A percentile compares a stretch with the other conserved stretches of the same genome.
Evolutionary conservation across 1,140 invertebrate species (phyloP).

Genomic region (Oppia nitens): DNA sequence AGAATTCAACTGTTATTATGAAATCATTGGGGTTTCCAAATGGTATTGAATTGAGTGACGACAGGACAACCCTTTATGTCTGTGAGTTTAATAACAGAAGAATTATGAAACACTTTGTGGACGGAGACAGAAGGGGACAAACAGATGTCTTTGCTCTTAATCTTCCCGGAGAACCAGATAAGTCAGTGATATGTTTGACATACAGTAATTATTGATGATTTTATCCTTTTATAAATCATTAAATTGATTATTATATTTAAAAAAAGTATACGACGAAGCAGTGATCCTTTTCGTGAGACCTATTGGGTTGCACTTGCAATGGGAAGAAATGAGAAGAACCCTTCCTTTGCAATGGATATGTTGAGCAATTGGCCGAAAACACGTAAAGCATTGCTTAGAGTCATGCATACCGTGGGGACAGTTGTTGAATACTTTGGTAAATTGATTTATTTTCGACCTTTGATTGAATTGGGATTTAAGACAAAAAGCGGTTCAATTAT

Average conservation of each 20-base stretch:
- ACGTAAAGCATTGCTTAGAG: conserved; percentile 25
- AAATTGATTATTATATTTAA: too few relatives aligned
- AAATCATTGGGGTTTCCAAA: conserved; percentile 13
- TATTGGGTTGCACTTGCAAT: conserved; percentile 43
- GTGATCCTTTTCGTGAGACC: conserved; percentile 35
- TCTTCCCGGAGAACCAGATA: conserved; percentile 61
- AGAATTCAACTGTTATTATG: not conserved
- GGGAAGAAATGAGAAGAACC: conserved; percentile 23
- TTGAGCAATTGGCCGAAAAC: conserved; percentile 26
- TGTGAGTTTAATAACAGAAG: conserved; percentile 33
- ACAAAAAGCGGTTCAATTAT: not conserved
- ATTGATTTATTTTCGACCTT: conserved; percentile 6
- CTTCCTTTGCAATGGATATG: conserved; percentile 24
- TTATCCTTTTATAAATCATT: too few relatives aligned
- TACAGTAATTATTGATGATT: too few relatives aligned
- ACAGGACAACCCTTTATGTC: conserved; percentile 54
- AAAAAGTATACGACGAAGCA: conserved; percentile 44
- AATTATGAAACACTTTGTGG: conserved; percentile 50
- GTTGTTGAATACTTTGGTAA: conserved; percentile 12
- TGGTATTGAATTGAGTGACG: conserved; percentile 43
- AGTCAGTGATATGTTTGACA: too few relatives aligned
- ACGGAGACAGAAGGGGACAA: conserved; percentile 50
- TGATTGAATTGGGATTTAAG: conserved; percentile 10
- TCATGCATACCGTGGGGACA: conserved; percentile 20
- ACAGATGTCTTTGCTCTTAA: conserved; percentile 51